Base-by-base conservation (phyloP, 2,888 invertebrate genomes). In the Galerucella nymphaeae region DNA sequence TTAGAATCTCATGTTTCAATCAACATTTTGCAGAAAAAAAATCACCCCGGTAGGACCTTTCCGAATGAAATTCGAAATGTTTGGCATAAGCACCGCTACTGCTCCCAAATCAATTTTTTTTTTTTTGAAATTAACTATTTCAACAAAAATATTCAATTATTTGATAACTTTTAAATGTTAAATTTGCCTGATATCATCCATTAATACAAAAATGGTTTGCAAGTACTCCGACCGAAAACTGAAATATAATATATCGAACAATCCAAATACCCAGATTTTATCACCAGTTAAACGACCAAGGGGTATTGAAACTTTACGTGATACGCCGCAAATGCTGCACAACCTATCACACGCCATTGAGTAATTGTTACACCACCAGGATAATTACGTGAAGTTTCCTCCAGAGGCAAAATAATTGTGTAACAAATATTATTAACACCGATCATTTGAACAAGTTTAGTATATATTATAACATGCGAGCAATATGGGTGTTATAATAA, bases 281-380 rank as follows among this genome's bases (percentile, higher is more conserved):
- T 59, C 59, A n/a, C 30, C 8, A 14, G 2, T 10, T 59, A 59
- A 30, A 59, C 38, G 30, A 59, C 59, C 59, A 59, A 30, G 38
- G n/a, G 59, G 30, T 14, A 38, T 59, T 13, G 58, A 58, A 58
- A 58, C 58, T 23, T 58, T 58, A 23, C 58, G 58, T 58, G 58
- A 11, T 58, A 58, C 13, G 30, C 58, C 30, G 30, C 23, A 20
- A 58, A 58, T 58, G 58, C n/a, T 58, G 30, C 13, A 58, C 58
- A 13, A 30, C 20, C 20, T 58, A 58, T 58, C 58, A 23, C 58
- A 23, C 58, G 58, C 58, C 23, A 58, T 58, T 58, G 30, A 30
- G 58, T 58, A 23, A 58, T 58, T 58, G 58, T 58, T 20, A 58
- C 58, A 58, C 58, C 20, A n/a, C 58, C 58, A 58, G 14, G 58